phyloP scores from a whole-genome alignment of 1,140 invertebrate genomes.

The Zaprionus gabonicus region DNA sequence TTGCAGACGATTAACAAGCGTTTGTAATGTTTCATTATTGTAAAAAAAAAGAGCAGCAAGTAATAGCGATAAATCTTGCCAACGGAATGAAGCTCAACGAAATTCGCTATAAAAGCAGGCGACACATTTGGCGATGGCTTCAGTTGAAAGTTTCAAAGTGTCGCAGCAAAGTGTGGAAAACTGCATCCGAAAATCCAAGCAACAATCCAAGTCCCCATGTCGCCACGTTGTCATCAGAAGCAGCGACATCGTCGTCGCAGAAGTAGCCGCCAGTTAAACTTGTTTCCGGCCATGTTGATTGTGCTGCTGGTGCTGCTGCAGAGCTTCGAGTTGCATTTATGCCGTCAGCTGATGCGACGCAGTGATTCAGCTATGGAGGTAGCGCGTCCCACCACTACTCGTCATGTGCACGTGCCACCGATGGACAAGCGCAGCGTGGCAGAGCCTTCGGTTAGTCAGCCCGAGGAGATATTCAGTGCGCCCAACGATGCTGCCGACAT shows the following conservation, averaged over 20 bases:
- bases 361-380: background rate
- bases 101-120: slow-evolving; percentile 68
- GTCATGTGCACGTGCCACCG: background rate
- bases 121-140: slow-evolving; percentile 60
- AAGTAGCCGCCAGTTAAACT: slow-evolving; percentile 30
- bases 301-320: slow-evolving; percentile 70
- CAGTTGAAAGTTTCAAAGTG: slow-evolving; percentile 79
- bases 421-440: slow-evolving; percentile 38
- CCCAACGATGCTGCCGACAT: slow-evolving; percentile 60
- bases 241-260: slow-evolving; percentile 32
- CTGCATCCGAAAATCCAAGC: slow-evolving; percentile 4
- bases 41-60: slow-evolving; percentile 46
- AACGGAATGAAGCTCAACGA: slow-evolving; percentile 1
- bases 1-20: slow-evolving; percentile 72
- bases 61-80: background rate
- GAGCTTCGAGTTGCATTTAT: slow-evolving; percentile 70
- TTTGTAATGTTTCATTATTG: slow-evolving; percentile 79
- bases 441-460: slow-evolving; percentile 57
- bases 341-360: slow-evolving; percentile 66
- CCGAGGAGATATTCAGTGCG: slow-evolving; percentile 78
- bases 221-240: background rate
- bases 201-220: slow-evolving; percentile 17
- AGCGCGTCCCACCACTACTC: background rate
- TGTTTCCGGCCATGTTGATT: slow-evolving; percentile 64
- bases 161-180: slow-evolving; percentile 31